Conservation (phyloP, 2,797 vertebrate species). For the Argentina silus region DNA sequence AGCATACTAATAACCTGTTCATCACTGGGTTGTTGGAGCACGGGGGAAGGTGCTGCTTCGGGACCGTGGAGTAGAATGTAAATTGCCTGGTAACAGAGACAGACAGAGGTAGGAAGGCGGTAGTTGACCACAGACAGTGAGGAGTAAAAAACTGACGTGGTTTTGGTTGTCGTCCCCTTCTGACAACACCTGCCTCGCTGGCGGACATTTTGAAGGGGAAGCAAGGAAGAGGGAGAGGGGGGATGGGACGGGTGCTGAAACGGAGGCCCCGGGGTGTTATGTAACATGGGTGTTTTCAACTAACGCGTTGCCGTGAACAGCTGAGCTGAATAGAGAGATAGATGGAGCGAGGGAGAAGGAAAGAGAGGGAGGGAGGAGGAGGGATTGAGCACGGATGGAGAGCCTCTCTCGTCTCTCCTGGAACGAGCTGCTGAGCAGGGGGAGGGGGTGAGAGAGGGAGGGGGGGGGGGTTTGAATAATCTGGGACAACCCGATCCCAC, state of each 20-base stretch:
- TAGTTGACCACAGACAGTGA: neutral
- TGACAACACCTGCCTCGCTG: neutral
- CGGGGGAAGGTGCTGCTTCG: neutral
- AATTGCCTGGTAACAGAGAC: neutral
- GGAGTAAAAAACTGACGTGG: neutral
- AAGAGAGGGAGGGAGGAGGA: neutral
- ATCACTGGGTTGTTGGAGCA: neutral
- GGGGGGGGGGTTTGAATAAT: constrained; percentile 31
- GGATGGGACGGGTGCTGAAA: neutral
- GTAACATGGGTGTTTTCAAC: constrained; percentile 7
- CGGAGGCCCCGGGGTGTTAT: constrained; percentile 6
- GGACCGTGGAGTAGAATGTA: neutral
- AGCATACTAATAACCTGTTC: constrained; percentile 3
- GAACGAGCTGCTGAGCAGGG: neutral
- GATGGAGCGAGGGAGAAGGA: neutral
- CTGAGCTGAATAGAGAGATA: neutral
- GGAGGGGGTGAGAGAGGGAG: constrained; percentile 30
- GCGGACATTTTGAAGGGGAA: neutral
- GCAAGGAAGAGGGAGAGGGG: neutral
- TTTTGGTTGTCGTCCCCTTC: neutral
- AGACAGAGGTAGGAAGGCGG: neutral
- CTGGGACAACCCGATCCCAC: constrained; percentile 63
- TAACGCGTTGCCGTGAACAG: neutral
- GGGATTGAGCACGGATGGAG: neutral
- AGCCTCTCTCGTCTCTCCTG: constrained; percentile 6